phyloP scores from a whole-genome alignment of 2,797 vertebrate genomes.

The Pygocentrus nattereri region DNA sequence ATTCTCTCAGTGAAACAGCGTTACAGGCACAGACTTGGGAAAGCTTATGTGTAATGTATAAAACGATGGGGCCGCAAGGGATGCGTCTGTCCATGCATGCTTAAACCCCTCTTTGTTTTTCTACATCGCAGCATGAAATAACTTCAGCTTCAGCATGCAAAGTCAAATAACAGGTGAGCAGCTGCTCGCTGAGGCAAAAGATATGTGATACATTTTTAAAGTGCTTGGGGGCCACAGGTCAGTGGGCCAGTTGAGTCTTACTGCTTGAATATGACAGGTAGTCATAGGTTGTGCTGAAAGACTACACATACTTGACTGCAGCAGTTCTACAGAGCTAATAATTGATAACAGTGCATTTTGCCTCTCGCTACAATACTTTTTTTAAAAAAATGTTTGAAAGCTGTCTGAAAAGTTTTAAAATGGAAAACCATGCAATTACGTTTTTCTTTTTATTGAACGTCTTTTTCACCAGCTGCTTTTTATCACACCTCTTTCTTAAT shows the following conservation, averaged over 20 bases:
- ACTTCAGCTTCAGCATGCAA: neutral
- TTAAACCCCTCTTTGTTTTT: neutral
- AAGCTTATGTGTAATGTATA: too few relatives aligned
- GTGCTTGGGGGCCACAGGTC: constrained; percentile 24
- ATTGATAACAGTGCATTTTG: neutral
- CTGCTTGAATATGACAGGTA: constrained; percentile 48
- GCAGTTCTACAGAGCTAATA: neutral
- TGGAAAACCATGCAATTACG: too few relatives aligned
- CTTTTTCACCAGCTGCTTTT: neutral
- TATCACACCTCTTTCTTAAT: neutral
- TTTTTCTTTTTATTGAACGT: neutral
- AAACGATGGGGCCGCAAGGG: too few relatives aligned
- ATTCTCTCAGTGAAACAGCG: neutral
- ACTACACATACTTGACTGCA: neutral
- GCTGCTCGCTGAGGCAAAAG: constrained; percentile 51
- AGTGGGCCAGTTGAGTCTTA: constrained; percentile 43
- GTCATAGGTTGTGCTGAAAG: constrained; percentile 36
- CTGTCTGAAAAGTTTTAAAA: too few relatives aligned
- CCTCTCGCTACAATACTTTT: too few relatives aligned
- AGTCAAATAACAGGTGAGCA: constrained; percentile 48
- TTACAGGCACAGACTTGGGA: neutral
- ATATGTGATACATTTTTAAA: constrained; percentile 56
- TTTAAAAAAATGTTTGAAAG: too few relatives aligned
- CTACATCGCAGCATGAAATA: neutral
- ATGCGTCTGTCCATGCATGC: neutral